Evolutionary conservation across 2,113 vertebrate species (phyloP).

Genomic region (Pygoscelis adeliae): DNA sequence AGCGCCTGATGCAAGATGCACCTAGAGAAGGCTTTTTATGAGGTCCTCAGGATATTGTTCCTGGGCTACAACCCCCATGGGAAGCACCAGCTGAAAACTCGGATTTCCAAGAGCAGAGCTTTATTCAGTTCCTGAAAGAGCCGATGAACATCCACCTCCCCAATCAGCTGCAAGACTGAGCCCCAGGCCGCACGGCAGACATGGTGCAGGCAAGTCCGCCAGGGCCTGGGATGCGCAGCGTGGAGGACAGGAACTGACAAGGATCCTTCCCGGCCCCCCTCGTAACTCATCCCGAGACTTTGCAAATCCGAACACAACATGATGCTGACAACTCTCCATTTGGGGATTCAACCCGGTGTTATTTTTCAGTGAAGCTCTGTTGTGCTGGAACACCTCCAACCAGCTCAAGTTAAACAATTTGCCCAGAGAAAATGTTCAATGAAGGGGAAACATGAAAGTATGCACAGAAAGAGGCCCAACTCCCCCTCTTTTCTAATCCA

Average conservation of each 20-base stretch:
- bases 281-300: rapidly evolving
- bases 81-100: not conserved
- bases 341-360: not conserved
- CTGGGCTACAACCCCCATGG: not conserved
- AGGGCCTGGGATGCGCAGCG: not conserved
- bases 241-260: not conserved
- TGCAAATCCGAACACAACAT: not conserved
- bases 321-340: not conserved
- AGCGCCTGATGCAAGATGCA: not conserved
- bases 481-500: conserved; percentile 41
- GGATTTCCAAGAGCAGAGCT: not conserved
- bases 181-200: not conserved
- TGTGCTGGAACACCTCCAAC: conserved; percentile 37
- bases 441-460: conserved; percentile 53
- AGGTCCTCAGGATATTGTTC: not conserved
- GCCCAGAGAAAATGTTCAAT: conserved; percentile 22
- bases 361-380: not conserved
- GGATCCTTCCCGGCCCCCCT: not conserved
- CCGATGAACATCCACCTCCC: not conserved
- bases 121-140: not conserved
- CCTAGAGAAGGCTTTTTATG: not conserved
- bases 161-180: not conserved
- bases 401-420: conserved; percentile 40
- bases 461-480: conserved; percentile 21
- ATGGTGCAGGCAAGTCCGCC: rapidly evolving